Evolutionary conservation across 2,797 vertebrate species (phyloP), one percentile per base, ranked within the genome.

Genomic region (Arnoldichthys spilopterus): DNA sequence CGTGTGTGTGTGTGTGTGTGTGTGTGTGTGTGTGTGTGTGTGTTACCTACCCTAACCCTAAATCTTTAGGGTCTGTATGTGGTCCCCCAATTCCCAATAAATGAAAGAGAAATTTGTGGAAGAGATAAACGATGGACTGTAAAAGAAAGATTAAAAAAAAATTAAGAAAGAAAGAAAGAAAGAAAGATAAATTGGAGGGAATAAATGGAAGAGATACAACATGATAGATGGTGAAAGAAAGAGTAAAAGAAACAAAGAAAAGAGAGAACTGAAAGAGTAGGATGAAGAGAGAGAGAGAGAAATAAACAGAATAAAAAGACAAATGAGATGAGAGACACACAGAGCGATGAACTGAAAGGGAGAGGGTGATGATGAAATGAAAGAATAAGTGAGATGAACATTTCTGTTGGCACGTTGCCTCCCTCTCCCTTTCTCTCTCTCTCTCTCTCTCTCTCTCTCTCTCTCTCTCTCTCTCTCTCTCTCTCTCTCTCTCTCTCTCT

Each of bases 391-490:
- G 58, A 56, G 49, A 47, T 37, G 20, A 47, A 24, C 18, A 22
- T 90, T 88, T 88, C 83, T 88, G 47, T 89, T 93, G 92, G 91
- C 88, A 26, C 59, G 54, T 37, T 82, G 85, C 88, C 84, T 81
- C 28, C n/a, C n/a, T n/a, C n/a, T n/a, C n/a, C n/a, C 73, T 22
- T 51, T n/a, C 74, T n/a, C 74, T 77, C 61, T 70, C 2, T 75
- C 56, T 43, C 71, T 34, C 81, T 85, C 86, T 84, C 86, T 85
- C 24, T 15, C 13, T 12, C 26, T 59, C 56, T 59, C 56, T 59
- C 26, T 59, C 85, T 83, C 79, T 79, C 88, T 86, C 85, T 83
- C 77, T 85, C 85, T 80, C 87, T 89, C 88, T 87, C 83, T 79
- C 40, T 43, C 40, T 43, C 40, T 43, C 40, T 43, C n/a, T n/a